These are phyloP conservation scores for Bradypodion pumilum DNA, from an alignment of 2,797 vertebrate species.

Conservation along the genomic window DNA sequence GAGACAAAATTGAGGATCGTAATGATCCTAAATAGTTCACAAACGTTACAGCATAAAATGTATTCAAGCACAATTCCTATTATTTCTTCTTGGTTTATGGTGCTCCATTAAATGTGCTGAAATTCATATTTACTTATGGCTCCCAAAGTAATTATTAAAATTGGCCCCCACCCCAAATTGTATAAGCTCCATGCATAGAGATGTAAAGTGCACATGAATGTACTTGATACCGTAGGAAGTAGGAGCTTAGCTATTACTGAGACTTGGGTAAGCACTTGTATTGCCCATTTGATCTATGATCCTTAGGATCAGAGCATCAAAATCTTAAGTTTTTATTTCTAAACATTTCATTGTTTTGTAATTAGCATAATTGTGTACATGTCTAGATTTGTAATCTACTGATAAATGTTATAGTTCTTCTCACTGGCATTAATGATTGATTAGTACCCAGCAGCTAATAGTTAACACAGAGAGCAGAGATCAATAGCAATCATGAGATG, in stretches of 20 bases:
- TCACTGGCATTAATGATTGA: conserved; percentile 22
- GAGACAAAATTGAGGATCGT: no score
- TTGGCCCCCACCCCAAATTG: background rate
- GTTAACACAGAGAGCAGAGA: background rate
- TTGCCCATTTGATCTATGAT: background rate
- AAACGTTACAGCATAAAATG: no score
- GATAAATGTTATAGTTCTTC: conserved; percentile 1
- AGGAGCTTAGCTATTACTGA: background rate
- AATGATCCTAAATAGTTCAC: no score
- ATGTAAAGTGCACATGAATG: no score
- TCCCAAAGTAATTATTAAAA: background rate
- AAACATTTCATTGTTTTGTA: background rate
- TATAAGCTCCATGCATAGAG: no score
- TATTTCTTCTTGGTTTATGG: no score
- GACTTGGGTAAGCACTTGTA: background rate
- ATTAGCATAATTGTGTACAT: background rate
- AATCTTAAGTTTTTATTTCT: background rate
- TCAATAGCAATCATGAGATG: rapidly evolving
- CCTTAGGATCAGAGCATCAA: background rate
- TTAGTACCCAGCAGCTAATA: conserved; percentile 17
- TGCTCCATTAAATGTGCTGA: background rate
- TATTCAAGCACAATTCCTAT: no score
- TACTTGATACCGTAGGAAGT: background rate
- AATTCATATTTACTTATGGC: background rate
- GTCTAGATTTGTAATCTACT: background rate